Evolutionary conservation across 2,797 vertebrate genomes (phyloP), one percentile per base, ranked within the genome.

Genomic region (Hemitrygon akajei): DNA sequence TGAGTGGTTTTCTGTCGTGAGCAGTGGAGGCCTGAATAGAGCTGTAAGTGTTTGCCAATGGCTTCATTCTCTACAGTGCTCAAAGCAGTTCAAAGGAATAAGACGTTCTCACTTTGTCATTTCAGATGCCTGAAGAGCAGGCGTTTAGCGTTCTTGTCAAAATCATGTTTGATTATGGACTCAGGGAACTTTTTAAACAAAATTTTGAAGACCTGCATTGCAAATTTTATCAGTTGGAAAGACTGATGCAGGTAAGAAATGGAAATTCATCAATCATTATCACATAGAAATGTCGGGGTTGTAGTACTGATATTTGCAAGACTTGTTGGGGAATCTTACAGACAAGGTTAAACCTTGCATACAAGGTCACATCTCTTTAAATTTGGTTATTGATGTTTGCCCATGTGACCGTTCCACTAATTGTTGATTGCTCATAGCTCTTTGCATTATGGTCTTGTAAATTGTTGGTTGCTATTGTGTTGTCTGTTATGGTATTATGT

Each of bases 131-230:
- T 56, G 99, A 99, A 96, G 99, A 99, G 95, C 99, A 99, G 96
- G 99, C 99, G 3, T 99, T 99, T 96, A 99, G 99, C 94, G 98
- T 99, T 95, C 97, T 99, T 96, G 99, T 99, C 94, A 99, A 99
- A 97, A 99, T 99, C 96, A 99, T 99, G 99, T 99, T 99, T 96
- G 98, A 99, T 95, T 99, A 99, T 12, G 98, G 99, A 95, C 99
- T 99, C 97, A 97, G 99, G 98, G 99, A 99, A 96, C 98, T 99
- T 96, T 99, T 99, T 97, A 99, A 99, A 96, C 99, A 99, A 96
- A 99, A 99, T 95, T 99, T 99, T 97, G 99, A 99, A 96, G 99
- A 99, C 97, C 97, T 99, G 95, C 99, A 99, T 95, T 99, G 99
- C 98, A 99, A 99, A 95, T 99, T 99, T 97, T 99, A 98, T 95